phyloP scores from a whole-genome alignment of 2,888 invertebrate genomes.

The Zaprionus obscuricornis region DNA sequence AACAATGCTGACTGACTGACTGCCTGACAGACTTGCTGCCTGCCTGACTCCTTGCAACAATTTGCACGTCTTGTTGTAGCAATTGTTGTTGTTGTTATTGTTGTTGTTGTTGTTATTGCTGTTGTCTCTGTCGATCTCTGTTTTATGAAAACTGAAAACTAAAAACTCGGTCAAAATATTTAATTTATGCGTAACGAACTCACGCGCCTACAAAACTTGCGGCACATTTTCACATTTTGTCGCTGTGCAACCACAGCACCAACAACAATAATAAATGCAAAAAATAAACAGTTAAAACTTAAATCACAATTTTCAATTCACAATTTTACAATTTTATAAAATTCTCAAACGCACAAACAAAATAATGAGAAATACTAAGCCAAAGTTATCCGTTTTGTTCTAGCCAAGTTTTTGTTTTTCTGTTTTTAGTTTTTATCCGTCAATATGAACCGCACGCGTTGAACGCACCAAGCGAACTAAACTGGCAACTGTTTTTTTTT shows the following conservation, averaged over 20 bases:
- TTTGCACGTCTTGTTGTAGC: slow-evolving; percentile 36
- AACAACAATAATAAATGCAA: slow-evolving; percentile 13
- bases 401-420: slow-evolving; percentile 12
- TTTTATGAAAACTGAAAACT: too few species aligned
- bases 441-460: slow-evolving; percentile 74
- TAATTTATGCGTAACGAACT: slow-evolving; percentile 79
- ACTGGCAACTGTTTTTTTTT: slow-evolving; percentile 50
- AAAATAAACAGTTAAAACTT: too few species aligned
- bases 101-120: slow-evolving; percentile 22
- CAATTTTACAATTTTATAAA: too few species aligned
- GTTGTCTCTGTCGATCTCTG: slow-evolving; percentile 46
- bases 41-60: slow-evolving; percentile 76
- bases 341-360: slow-evolving; percentile 11
- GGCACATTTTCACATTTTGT: slow-evolving; percentile 62
- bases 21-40: too few species aligned
- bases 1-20: slow-evolving; percentile 53
- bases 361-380: slow-evolving; percentile 22
- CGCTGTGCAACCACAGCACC: neutral
- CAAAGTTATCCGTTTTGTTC: slow-evolving; percentile 49
- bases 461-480: slow-evolving; percentile 82
- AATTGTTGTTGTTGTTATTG: slow-evolving; percentile 20
- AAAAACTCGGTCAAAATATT: slow-evolving; percentile 69
- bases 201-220: slow-evolving; percentile 73
- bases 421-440: slow-evolving; percentile 40
- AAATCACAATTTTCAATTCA: too few species aligned